Conservation (phyloP, 2,113 vertebrate genomes). For the Noctilio leporinus region DNA sequence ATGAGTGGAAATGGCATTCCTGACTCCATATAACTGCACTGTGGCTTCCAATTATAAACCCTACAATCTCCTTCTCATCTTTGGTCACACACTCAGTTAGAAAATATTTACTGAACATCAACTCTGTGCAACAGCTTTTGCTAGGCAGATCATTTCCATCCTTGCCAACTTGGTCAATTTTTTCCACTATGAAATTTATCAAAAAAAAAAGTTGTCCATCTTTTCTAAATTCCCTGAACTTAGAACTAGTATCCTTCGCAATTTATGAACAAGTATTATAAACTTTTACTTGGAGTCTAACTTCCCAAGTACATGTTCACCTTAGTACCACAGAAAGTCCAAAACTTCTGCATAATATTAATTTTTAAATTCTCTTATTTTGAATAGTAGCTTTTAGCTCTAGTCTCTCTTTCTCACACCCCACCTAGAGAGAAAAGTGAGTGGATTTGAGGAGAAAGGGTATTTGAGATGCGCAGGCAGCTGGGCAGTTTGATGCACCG, state of each 20-base stretch:
- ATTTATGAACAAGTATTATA: background rate
- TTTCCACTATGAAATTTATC: background rate
- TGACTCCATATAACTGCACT: background rate
- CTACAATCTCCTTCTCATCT: background rate
- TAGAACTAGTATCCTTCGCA: background rate
- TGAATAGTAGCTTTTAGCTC: background rate
- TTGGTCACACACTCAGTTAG: background rate
- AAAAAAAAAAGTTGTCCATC: background rate
- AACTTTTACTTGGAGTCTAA: background rate
- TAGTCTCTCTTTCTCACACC: rapidly evolving
- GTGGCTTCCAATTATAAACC: background rate
- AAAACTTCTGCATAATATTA: background rate
- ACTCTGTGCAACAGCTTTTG: background rate
- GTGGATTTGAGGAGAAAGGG: background rate
- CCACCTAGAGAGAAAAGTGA: background rate
- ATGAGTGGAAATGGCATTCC: background rate
- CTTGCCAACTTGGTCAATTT: background rate
- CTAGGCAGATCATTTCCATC: background rate
- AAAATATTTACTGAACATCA: background rate
- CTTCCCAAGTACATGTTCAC: background rate
- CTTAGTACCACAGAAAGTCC: background rate
- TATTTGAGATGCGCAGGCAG: background rate
- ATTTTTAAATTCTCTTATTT: background rate
- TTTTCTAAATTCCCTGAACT: background rate
- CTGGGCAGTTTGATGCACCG: background rate